Conservation (phyloP, 2,113 vertebrate species). For the Rhinopithecus roxellana region DNA sequence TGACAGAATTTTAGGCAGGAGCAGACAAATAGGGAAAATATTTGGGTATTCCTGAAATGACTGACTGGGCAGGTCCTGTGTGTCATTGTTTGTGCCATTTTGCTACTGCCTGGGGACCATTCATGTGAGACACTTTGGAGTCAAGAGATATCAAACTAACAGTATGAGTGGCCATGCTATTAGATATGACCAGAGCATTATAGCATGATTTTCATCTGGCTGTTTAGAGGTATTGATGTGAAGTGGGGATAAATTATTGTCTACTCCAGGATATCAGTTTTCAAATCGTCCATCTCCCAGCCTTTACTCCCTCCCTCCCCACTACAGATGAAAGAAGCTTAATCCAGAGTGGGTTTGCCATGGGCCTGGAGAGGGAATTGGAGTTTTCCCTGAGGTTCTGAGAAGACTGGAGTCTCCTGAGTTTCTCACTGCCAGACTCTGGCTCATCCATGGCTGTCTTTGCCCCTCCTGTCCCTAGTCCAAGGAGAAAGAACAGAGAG, state of each 20-base stretch:
- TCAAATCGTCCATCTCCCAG: neutral
- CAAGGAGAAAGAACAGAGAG: neutral
- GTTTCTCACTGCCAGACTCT: neutral
- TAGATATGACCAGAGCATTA: neutral
- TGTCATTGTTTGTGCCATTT: neutral
- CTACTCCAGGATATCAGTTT: slow-evolving; percentile 39
- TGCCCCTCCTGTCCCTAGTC: neutral
- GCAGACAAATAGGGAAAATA: neutral
- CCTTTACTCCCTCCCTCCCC: neutral
- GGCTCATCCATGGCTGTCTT: neutral
- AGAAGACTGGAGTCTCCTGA: neutral
- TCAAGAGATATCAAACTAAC: neutral
- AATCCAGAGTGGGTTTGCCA: neutral
- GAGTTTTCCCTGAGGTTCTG: slow-evolving; percentile 18
- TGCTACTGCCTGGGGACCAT: neutral
- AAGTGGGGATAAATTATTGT: slow-evolving; percentile 37
- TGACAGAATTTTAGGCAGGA: neutral
- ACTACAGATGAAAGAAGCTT: neutral
- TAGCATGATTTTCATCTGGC: slow-evolving; percentile 28
- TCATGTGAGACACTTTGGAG: slow-evolving; percentile 6
- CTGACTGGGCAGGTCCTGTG: neutral
- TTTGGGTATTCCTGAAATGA: neutral
- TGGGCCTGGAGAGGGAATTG: neutral
- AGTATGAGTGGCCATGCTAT: slow-evolving; percentile 10
- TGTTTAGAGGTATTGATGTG: slow-evolving; percentile 36